Evolutionary conservation across 2,888 invertebrate species (phyloP).

Genomic region (Fragum sueziense): DNA sequence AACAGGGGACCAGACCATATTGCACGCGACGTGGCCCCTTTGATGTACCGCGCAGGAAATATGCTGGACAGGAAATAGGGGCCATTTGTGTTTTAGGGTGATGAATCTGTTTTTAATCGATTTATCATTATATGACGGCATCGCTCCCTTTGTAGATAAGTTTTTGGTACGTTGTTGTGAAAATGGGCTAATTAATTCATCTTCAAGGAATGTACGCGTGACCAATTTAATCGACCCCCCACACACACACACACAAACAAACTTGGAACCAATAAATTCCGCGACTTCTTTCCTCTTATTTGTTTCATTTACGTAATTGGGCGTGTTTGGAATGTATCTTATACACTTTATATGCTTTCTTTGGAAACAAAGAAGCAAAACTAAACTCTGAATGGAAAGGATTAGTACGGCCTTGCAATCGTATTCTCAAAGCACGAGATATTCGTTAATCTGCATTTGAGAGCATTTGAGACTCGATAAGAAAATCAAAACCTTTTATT

Average conservation of each 20-base stretch:
- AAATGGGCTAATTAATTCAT: not conserved
- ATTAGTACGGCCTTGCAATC: too few relatives aligned
- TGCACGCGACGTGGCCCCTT: constrained; percentile 4
- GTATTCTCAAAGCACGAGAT: not conserved
- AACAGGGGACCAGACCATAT: not conserved
- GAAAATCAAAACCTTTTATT: not conserved
- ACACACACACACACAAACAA: too few relatives aligned
- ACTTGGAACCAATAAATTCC: too few relatives aligned
- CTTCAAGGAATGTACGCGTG: too few relatives aligned
- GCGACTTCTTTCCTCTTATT: too few relatives aligned
- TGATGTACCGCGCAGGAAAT: constrained; percentile 17
- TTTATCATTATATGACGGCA: not conserved
- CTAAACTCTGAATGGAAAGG: too few relatives aligned
- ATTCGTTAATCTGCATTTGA: not conserved
- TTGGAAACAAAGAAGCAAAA: too few relatives aligned
- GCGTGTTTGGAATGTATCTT: too few relatives aligned
- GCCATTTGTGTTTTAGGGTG: not conserved
- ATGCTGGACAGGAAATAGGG: constrained; percentile 1
- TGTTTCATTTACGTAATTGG: too few relatives aligned
- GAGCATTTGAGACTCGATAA: not conserved
- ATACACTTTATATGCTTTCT: too few relatives aligned
- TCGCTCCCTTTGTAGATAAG: not conserved
- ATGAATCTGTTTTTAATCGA: constrained; percentile 1
- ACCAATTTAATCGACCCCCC: too few relatives aligned
- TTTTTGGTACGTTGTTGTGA: not conserved